These are phyloP conservation scores for Todus mexicanus DNA, from an alignment of 2,797 vertebrate species.

Conservation along the genomic window DNA sequence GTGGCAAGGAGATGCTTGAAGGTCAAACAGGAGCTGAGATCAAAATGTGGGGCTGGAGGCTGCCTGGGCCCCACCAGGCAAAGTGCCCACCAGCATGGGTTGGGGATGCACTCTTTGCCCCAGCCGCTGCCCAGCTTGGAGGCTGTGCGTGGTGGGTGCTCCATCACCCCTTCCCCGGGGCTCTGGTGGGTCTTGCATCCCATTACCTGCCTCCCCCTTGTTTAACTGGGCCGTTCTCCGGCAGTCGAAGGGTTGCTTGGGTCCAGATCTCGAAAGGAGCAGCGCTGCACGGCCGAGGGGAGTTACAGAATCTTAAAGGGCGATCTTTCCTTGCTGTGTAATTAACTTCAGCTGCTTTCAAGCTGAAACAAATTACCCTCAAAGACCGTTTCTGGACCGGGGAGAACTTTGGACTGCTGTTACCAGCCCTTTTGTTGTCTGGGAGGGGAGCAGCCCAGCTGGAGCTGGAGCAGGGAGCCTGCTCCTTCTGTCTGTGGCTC, in stretches of 20 bases:
- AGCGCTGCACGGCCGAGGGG: background rate
- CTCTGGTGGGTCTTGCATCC: background rate
- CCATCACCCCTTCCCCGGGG: accelerated
- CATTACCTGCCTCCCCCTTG: background rate
- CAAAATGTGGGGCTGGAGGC: background rate
- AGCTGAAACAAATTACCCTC: conserved; percentile 30
- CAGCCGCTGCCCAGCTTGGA: background rate
- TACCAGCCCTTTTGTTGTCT: background rate
- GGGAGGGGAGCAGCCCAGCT: background rate
- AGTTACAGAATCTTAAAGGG: background rate
- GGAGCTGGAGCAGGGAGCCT: background rate
- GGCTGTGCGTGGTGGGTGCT: accelerated
- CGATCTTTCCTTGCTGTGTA: background rate
- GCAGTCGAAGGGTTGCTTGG: background rate
- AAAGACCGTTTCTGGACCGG: background rate
- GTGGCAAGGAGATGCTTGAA: background rate
- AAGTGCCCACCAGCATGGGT: accelerated
- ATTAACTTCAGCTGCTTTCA: conserved; percentile 44
- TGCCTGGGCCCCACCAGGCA: accelerated
- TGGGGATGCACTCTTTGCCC: background rate
- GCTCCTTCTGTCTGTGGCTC: background rate
- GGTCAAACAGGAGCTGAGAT: background rate
- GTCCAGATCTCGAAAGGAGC: background rate
- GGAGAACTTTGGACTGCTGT: background rate
- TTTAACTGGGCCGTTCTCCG: background rate